Conservation (phyloP, 2,888 invertebrate species). For the Apoda limacodes region DNA sequence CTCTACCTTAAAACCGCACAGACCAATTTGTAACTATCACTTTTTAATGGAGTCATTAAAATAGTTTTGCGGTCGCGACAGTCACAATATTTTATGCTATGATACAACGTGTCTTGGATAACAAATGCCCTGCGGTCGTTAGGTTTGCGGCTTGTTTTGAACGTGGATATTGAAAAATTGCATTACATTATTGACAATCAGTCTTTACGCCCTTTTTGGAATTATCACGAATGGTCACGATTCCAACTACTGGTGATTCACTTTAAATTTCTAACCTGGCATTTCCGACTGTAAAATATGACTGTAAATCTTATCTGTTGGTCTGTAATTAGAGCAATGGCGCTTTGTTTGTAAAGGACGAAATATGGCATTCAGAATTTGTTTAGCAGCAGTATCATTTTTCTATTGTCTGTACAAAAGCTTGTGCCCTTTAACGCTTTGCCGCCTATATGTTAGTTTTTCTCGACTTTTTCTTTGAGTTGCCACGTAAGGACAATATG, state of each 20-base stretch:
- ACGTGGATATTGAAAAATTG: constrained; percentile 40
- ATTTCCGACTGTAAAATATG: too few species aligned
- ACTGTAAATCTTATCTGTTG: too few species aligned
- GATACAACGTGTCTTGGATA: constrained; percentile 32
- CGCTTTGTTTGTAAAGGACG: constrained; percentile 27
- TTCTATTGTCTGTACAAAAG: constrained; percentile 41
- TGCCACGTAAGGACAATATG: constrained; percentile 25
- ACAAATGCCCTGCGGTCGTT: constrained; percentile 52
- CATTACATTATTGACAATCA: constrained; percentile 34
- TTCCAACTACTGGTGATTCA: too few species aligned
- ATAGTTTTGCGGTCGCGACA: constrained; percentile 51
- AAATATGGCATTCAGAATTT: constrained; percentile 28
- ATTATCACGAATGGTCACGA: too few species aligned
- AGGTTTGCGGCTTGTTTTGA: constrained; percentile 29
- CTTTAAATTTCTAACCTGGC: too few species aligned
- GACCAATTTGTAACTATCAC: constrained; percentile 61
- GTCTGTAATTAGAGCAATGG: not conserved
- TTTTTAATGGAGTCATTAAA: constrained; percentile 61
- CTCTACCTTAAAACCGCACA: constrained; percentile 23
- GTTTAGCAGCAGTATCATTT: constrained; percentile 40
- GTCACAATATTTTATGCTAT: constrained; percentile 48
- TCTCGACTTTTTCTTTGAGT: constrained; percentile 24
- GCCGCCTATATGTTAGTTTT: constrained; percentile 33
- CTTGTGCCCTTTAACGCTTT: constrained; percentile 32
- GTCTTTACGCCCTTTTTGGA: constrained; percentile 26